phyloP scores from a whole-genome alignment of 2,888 invertebrate genomes.

The Rotaria magnacalcarata region DNA sequence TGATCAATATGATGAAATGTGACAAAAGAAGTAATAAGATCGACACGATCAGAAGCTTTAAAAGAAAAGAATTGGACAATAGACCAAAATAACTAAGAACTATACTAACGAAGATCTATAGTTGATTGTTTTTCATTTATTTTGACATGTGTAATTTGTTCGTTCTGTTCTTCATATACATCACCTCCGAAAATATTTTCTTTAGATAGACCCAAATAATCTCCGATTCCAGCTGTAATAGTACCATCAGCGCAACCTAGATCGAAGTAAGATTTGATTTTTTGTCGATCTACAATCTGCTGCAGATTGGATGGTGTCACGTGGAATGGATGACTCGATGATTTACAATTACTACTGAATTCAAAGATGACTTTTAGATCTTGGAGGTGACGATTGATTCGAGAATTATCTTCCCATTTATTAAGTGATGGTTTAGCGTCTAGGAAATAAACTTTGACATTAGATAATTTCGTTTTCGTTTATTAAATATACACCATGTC shows the following conservation, averaged over 20 bases:
- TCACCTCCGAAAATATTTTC: not conserved
- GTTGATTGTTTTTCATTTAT: not conserved
- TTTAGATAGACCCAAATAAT: not conserved
- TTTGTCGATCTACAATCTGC: not conserved
- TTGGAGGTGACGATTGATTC: not conserved
- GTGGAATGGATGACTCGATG: not conserved
- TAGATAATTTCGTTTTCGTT: not conserved
- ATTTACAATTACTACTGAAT: not conserved
- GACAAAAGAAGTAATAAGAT: slow-evolving; percentile 7
- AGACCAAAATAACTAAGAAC: not conserved
- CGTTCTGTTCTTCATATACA: not conserved
- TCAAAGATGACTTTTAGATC: not conserved
- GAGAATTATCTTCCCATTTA: slow-evolving; percentile 15
- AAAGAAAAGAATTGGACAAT: not conserved
- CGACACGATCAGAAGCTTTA: not conserved
- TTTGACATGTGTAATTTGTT: not conserved
- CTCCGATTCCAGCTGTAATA: not conserved
- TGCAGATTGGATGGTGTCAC: not conserved
- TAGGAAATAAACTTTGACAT: not conserved
- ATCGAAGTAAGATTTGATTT: not conserved
- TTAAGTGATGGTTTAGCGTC: not conserved
- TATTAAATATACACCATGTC: not conserved
- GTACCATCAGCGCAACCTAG: not conserved
- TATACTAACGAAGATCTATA: not conserved
- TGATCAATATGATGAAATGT: not conserved